Evolutionary conservation across 53 echinoderm and acorn worm genomes (phyloP), one percentile per base, ranked within the genome.

Genomic region (Mesocentrotus franciscanus): DNA sequence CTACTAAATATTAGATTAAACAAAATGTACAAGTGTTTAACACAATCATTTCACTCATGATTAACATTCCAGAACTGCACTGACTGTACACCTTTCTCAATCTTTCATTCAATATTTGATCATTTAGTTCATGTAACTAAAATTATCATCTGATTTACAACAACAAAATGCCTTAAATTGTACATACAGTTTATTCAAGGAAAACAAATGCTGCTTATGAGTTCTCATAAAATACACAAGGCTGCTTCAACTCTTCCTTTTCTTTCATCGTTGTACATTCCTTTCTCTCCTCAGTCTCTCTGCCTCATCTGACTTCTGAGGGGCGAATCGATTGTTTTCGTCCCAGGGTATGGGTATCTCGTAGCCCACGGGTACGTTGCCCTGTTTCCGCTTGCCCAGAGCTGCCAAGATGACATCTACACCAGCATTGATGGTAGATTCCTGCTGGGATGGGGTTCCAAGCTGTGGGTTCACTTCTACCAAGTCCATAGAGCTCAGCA

Each of bases 391-490:
- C 95, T 99, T 96, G n/a, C 99, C 99, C 56, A 99, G 95, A 8
- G 98, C 97, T n/a, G 98, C 99, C 14, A 96, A 95, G 71, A 99
- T 96, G 74, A 99, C 95, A 55, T 97, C 95, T 91, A 99, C 97
- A 17, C 97, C 99, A 8, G 98, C 96, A 57, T 96, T 95, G 55
- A 97, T 93, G 61, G 99, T 99, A 17, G 93, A 90, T 60, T 99
- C 97, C 79, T 98, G 96, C 49, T 98, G 96, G 9, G 61, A 93
- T 66, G 94, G 96, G 35, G 95, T 95, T 20, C 99, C 99, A 56
- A 99, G 96, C 81, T 96, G 96, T 8, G 99, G 99, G 85, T 99
- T 99, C 85, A 99, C 98, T 74, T 99, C 99, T 59, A 99, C 98
- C 60, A 99, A 62, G 90, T 98, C 99, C 76, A 98, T 95, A 42